A percentile compares a stretch with the other conserved stretches of the same genome.
Conservation (phyloP, 2,888 invertebrate species). For the Tachina grossa region DNA sequence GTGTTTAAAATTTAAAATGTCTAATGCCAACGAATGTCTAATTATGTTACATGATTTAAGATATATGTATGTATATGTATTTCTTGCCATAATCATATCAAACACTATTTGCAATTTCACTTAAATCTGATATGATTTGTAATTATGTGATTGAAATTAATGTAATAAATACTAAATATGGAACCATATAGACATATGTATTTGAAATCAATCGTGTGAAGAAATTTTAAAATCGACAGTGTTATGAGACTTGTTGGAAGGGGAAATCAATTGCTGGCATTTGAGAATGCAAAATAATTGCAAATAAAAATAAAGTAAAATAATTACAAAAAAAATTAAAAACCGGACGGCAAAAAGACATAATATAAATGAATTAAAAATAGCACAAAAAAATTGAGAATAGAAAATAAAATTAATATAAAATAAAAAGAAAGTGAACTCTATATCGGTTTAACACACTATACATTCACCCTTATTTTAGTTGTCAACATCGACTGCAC, state of each 20-base stretch:
- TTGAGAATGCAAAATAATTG: too few species aligned
- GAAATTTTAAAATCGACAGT: neutral
- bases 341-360: too few species aligned
- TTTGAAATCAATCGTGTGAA: neutral
- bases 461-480: too few species aligned
- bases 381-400: too few species aligned
- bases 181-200: neutral
- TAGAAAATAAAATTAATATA: too few species aligned
- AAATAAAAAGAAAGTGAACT: too few species aligned
- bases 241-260: neutral
- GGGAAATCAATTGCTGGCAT: neutral
- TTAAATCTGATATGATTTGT: conserved; percentile 18
- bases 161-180: neutral
- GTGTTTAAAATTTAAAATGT: neutral
- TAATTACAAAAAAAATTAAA: too few species aligned
- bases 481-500: too few species aligned
- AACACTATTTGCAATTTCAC: conserved; percentile 22
- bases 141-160: conserved; percentile 10
- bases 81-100: conserved; percentile 28
- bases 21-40: conserved; percentile 3
- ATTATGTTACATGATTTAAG: conserved; percentile 42
- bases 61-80: neutral
- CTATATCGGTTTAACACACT: too few species aligned
- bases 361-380: too few species aligned
- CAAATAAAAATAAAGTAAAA: too few species aligned